Base-by-base conservation (phyloP, 2,888 invertebrate genomes). In the Ferdinandea cuprea region DNA sequence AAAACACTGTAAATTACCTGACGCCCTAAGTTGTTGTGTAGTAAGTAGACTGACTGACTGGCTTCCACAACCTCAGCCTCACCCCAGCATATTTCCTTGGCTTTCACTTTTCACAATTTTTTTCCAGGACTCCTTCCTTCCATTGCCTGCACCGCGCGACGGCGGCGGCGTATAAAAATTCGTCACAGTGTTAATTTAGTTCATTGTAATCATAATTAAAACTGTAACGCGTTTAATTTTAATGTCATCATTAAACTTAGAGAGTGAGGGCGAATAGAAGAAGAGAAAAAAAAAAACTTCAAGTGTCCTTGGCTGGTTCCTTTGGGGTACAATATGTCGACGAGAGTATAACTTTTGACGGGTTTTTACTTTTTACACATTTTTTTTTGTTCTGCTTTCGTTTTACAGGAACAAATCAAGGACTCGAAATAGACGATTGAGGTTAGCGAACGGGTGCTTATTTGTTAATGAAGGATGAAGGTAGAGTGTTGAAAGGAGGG, bases 141-240 rank as follows among this genome's bases (percentile, higher is more conserved):
- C 7, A 25, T 5, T 13, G n/a, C 21, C 9, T n/a, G 6, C 19
- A 15, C 1, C 25, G 58, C 8, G 30, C 1, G 21, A n/a, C n/a
- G n/a, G n/a, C n/a, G n/a, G n/a, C n/a, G n/a, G 17, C 11, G 3
- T 19, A 52, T 3, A 50, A 50, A 71, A 46, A 73, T 66, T 72
- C 83, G 78, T 83, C 72, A 63, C 72, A 50, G 50, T 72, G 77
- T 78, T 83, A 83, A 83, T 78, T 78, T 78, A 78, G 78, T 78
- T 83, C 83, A 83, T 73, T 83, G 83, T 78, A 58, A 63, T 78
- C 83, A 83, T 83, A 83, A 83, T 83, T 83, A 83, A 83, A 83
- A 83, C 63, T 83, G 73, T 78, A 35, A 73, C 78, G 56, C 68
- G 52, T 78, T 83, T 83, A 83, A 83, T 83, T 83, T 73, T 83